Evolutionary conservation across 2,888 invertebrate species (phyloP), one percentile per base, ranked within the genome.

Genomic region (Pandemis cinnamomeana): DNA sequence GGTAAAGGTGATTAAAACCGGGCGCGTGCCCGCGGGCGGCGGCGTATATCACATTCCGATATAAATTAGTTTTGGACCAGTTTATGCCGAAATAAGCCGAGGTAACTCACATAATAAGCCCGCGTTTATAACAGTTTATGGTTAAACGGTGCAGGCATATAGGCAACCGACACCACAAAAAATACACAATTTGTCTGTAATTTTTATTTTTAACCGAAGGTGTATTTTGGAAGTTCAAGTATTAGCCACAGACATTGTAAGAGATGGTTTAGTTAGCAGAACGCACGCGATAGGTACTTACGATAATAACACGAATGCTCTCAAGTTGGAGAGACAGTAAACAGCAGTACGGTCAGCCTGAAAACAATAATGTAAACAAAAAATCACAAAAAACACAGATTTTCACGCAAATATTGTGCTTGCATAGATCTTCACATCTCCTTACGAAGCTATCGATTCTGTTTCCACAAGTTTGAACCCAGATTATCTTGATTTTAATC

Each of bases 11-110:
- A 93, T 92, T 93, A 93, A 90, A 89, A 86, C 82, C 83, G 80
- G 78, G 89, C 90, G 89, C 92, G 91, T 90, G 91, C 92, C 92
- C 82, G 79, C 81, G 82, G 91, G 88, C 86, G 46, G 67, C 87
- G 86, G 87, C 89, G 89, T 92, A 92, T 90, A 92, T 92, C 92
- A 92, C 93, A 94, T 94, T 93, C 93, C 93, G 88, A 91, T 92
- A 91, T 91, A 92, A 93, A 94, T 94, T 93, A 91, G 91, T 93
- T 94, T 92, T 89, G 83, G 88, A 83, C 85, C 84, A 87, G 87
- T 88, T 89, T 88, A 87, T 89, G 91, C 90, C 91, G 90, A 91
- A 91, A 91, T 90, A 87, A 87, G 82, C 85, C 86, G 27, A 81
- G 80, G 48, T 63, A 75, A 83, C 84, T 82, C 84, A 80, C 80